These are phyloP conservation scores for Temnothorax longispinosus DNA, from an alignment of 1,140 invertebrate species.

Conservation along the genomic window DNA sequence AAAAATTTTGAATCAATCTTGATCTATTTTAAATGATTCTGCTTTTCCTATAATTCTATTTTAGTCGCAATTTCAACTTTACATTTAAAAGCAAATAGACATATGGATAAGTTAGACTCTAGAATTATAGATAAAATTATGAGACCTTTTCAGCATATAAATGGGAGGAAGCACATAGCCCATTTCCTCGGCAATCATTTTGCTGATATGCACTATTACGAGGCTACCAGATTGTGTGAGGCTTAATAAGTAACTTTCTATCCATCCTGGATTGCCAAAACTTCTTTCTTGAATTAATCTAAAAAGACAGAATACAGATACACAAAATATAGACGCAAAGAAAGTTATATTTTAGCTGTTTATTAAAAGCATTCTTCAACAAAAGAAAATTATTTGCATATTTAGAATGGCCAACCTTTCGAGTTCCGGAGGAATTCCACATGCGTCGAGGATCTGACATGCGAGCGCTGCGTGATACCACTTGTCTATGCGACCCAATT, in stretches of 20 bases:
- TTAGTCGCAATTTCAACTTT: neutral
- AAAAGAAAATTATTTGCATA: neutral
- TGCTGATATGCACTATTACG: slow-evolving; percentile 81
- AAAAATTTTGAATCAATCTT: neutral
- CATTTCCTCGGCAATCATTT: slow-evolving; percentile 73
- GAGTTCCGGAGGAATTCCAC: slow-evolving; percentile 87
- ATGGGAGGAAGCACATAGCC: slow-evolving; percentile 83
- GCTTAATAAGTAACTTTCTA: slow-evolving; percentile 88
- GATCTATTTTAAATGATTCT: neutral
- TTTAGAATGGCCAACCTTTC: slow-evolving; percentile 85
- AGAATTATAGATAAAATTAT: slow-evolving; percentile 4
- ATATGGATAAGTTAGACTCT: neutral
- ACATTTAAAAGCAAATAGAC: neutral
- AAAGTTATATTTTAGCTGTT: neutral
- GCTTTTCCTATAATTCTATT: slow-evolving; percentile 8
- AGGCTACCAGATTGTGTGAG: slow-evolving; percentile 86
- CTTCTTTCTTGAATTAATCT: slow-evolving; percentile 87
- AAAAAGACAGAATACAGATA: neutral
- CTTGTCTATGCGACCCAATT: slow-evolving; percentile 82
- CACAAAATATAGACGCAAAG: neutral
- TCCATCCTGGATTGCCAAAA: slow-evolving; percentile 88
- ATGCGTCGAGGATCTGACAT: slow-evolving; percentile 88
- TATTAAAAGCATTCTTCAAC: too few relatives aligned
- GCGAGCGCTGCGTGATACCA: slow-evolving; percentile 87
- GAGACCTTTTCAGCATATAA: slow-evolving; percentile 83